Conservation (phyloP, 2,888 invertebrate species). For the Lasioglossum calceatum region DNA sequence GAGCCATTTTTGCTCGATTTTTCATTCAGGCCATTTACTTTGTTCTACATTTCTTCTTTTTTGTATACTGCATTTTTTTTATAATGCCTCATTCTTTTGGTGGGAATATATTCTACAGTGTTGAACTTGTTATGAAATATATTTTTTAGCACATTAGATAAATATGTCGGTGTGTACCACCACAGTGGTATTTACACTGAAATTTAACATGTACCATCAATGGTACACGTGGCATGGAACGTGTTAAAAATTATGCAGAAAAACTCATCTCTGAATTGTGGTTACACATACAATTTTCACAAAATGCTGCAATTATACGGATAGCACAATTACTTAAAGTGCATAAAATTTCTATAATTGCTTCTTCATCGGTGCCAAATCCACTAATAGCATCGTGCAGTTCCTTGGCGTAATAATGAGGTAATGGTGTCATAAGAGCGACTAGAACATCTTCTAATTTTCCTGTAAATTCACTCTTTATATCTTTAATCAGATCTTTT, state of each 20-base stretch:
- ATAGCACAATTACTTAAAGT: conserved; percentile 96
- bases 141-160: no score
- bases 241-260: not conserved
- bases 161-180: no score
- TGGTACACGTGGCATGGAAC: no score
- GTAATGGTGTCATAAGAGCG: conserved; percentile 95
- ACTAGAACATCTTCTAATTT: conserved; percentile 95
- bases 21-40: no score
- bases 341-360: conserved; percentile 96
- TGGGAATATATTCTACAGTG: no score
- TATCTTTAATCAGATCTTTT: conserved; percentile 91
- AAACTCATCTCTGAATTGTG: not conserved
- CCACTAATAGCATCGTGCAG: conserved; percentile 95
- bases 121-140: no score
- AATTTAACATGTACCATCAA: no score
- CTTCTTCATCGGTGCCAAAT: conserved; percentile 95
- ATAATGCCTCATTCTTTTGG: no score
- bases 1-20: no score
- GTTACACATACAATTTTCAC: conserved; percentile 90
- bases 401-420: conserved; percentile 96
- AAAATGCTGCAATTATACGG: conserved; percentile 93
- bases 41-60: no score
- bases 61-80: no score
- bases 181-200: no score
- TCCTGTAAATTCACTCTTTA: conserved; percentile 95